A percentile compares a stretch with the other conserved stretches of the same genome.
These are phyloP conservation scores for Danio aesculapii DNA, from an alignment of 2,797 vertebrate genomes.

Conservation along the genomic window DNA sequence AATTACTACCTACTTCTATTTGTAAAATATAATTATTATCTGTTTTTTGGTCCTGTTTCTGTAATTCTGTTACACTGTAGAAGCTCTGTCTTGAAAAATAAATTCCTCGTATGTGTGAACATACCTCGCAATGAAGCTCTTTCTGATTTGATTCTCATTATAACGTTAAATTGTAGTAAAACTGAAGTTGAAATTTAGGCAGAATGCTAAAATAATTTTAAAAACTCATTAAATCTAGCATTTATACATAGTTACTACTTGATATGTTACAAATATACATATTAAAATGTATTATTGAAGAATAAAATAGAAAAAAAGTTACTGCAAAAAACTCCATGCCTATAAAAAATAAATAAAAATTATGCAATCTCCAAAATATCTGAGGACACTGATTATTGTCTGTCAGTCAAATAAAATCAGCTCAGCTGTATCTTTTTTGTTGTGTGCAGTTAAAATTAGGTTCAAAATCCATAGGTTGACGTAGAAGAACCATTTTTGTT, in stretches of 20 bases:
- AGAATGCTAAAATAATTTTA: not conserved
- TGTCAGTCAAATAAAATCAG: too few species aligned
- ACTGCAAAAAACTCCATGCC: slow-evolving; percentile 1
- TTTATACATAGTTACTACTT: slow-evolving; percentile 24
- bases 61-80: too few species aligned
- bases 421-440: not conserved
- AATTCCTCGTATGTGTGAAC: too few species aligned
- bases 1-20: too few species aligned
- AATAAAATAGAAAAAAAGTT: slow-evolving; percentile 56
- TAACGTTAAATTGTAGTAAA: not conserved
- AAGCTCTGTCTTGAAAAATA: too few species aligned
- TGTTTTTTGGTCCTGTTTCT: too few species aligned
- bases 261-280: slow-evolving; percentile 29
- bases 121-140: too few species aligned
- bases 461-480: too few species aligned
- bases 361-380: not conserved
- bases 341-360: slow-evolving; percentile 38
- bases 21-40: too few species aligned
- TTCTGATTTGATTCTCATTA: too few species aligned
- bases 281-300: slow-evolving; percentile 58
- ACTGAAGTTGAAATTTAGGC: not conserved
- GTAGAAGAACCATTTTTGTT: too few species aligned
- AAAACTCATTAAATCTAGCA: not conserved
- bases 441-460: not conserved
- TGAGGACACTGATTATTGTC: not conserved